Evolutionary conservation across 2,797 vertebrate species (phyloP).

Genomic region (Schizopygopsis pylzovi): DNA sequence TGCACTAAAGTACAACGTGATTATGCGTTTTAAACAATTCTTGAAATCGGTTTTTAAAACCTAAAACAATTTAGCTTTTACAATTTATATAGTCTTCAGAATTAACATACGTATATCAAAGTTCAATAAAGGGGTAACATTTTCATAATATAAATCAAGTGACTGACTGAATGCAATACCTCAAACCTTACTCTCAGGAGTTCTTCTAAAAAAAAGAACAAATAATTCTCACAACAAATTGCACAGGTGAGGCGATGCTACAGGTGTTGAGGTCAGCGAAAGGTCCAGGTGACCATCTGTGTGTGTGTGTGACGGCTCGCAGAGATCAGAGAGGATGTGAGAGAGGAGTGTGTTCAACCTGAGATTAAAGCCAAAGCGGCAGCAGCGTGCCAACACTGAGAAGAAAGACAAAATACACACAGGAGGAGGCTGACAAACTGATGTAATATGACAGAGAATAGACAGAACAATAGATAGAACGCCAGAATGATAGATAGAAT

Average conservation of each 20-base stretch:
- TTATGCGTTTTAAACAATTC: background rate
- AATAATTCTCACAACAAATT: slow-evolving; percentile 3
- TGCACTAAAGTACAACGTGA: background rate
- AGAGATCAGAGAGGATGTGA: slow-evolving; percentile 49
- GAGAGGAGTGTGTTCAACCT: slow-evolving; percentile 36
- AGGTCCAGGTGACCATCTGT: slow-evolving; percentile 47
- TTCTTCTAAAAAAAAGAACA: too few species aligned
- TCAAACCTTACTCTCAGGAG: background rate
- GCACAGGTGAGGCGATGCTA: slow-evolving; percentile 38
- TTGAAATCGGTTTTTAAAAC: background rate
- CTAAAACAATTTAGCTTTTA: background rate
- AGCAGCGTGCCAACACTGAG: slow-evolving; percentile 48
- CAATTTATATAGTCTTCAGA: background rate
- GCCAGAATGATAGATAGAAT: background rate
- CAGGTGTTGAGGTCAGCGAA: slow-evolving; percentile 53
- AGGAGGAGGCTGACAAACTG: background rate
- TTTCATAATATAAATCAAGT: background rate
- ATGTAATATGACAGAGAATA: background rate
- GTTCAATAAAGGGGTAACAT: background rate
- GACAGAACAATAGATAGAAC: background rate
- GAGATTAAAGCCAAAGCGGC: slow-evolving; percentile 58
- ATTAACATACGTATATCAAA: background rate
- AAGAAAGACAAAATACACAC: background rate
- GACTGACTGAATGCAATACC: background rate
- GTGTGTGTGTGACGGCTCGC: slow-evolving; percentile 50